A percentile compares a stretch with the other conserved stretches of the same genome.
phyloP scores from a whole-genome alignment of 2,113 vertebrate species.

The Tyrannus savana region DNA sequence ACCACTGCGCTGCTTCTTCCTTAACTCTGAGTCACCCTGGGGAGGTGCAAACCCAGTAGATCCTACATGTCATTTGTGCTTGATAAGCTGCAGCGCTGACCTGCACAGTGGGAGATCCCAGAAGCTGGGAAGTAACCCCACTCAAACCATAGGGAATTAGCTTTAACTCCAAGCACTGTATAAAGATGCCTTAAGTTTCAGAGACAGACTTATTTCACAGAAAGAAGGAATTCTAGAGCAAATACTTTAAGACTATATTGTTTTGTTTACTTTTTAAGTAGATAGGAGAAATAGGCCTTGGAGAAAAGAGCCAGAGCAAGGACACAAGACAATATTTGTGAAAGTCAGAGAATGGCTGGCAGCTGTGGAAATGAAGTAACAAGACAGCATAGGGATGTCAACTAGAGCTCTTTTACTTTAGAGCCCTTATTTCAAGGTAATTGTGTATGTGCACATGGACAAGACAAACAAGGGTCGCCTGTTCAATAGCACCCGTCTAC shows the following conservation, averaged over 20 bases:
- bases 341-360: neutral
- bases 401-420: neutral
- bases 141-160: neutral
- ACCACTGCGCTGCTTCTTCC: neutral
- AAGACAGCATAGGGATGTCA: rapidly evolving
- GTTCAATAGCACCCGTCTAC: neutral
- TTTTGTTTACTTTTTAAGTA: neutral
- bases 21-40: neutral
- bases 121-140: neutral
- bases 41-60: neutral
- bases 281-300: neutral
- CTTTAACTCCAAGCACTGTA: neutral
- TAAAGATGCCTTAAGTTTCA: neutral
- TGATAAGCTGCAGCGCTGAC: neutral
- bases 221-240: neutral
- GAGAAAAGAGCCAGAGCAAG: neutral
- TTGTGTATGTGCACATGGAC: rapidly evolving
- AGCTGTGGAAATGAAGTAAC: neutral
- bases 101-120: neutral
- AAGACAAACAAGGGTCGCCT: neutral
- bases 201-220: neutral
- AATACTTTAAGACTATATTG: neutral
- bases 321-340: neutral
- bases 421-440: neutral
- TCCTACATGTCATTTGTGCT: neutral